Evolutionary conservation across 2,888 invertebrate genomes (phyloP).

Genomic region (Dynastes grantii): DNA sequence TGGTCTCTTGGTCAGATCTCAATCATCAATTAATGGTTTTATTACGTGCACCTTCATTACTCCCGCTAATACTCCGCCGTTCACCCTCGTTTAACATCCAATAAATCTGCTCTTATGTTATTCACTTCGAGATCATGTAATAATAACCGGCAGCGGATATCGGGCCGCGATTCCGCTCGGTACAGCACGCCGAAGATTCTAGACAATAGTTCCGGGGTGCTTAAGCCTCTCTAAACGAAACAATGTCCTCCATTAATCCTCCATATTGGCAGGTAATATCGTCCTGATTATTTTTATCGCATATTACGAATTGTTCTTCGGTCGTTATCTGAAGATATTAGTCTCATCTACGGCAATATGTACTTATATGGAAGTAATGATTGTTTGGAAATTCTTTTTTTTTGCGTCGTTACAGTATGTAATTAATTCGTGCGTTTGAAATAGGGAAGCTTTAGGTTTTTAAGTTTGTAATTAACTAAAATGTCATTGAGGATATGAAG

Average conservation of each 20-base stretch:
- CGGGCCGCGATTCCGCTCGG: slow-evolving; percentile 43
- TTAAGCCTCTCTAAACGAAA: slow-evolving; percentile 65
- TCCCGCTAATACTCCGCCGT: slow-evolving; percentile 38
- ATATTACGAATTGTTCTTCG: slow-evolving; percentile 66
- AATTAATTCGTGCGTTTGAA: too few relatives aligned
- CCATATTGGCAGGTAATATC: slow-evolving; percentile 70
- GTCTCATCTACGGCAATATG: slow-evolving; percentile 12
- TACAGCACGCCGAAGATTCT: slow-evolving; percentile 56
- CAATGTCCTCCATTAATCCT: slow-evolving; percentile 69
- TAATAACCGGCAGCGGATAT: slow-evolving; percentile 48
- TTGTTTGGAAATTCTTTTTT: neutral
- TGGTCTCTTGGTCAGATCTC: slow-evolving; percentile 23
- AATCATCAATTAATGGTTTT: slow-evolving; percentile 44
- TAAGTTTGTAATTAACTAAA: too few relatives aligned
- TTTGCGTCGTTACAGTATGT: neutral
- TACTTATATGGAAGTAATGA: neutral
- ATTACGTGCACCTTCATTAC: slow-evolving; percentile 45
- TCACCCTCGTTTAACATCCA: slow-evolving; percentile 45
- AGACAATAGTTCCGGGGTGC: slow-evolving; percentile 57
- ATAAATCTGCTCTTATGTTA: slow-evolving; percentile 54
- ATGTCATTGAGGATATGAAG: too few relatives aligned
- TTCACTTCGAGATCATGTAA: slow-evolving; percentile 50
- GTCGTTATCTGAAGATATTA: slow-evolving; percentile 51
- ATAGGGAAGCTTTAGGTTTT: too few relatives aligned
- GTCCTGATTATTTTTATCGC: slow-evolving; percentile 68